Base-by-base conservation (phyloP, 2,888 invertebrate species). In the Dicycla oo region DNA sequence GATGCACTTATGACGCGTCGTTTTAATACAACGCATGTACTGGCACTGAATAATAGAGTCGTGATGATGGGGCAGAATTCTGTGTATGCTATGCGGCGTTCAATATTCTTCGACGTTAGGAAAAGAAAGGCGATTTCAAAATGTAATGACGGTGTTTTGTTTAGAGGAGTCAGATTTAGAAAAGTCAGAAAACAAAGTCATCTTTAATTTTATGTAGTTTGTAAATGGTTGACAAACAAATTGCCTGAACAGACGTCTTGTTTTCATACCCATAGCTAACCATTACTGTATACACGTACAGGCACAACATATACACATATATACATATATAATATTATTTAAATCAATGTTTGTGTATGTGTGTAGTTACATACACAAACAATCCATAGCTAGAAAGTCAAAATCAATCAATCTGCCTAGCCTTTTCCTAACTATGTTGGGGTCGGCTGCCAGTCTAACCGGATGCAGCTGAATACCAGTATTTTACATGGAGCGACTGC, bases 1-100 rank as follows among this genome's bases (percentile, higher is more conserved):
- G 93, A 92, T 89, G 87, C 83, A 86, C 86, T 83, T 88, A 89
- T 91, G 91, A 92, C 91, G 84, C 87, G 67, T 83, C 85, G 56
- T 83, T 86, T 86, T 86, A 81, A 86, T 89, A 84, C 79, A 78
- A 79, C 82, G 87, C 89, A 89, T 90, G 90, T 91, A 92, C 89
- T 90, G 93, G 89, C 92, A 91, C 89, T 94, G 93, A 95, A 92
- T 95, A 92, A 94, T 94, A 93, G 92, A 93, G 88, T 81, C 69
- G 86, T 87, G 82, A 89, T 95, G 95, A 95, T 89, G 80, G 68
- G 71, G 92, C 94, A 89, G 79, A 88, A 87, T 81, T 40, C 53
- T 54, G 81, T 87, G 53, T 80, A 74, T 81, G 77, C 73, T 70
- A 75, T 75, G 71, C 63, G 11, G 40, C 43, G 60, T 53, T 75